Percentiles rank a stretch among this genome's conserved stretches.
Evolutionary conservation across 1,140 invertebrate species (phyloP).

Genomic region (Tetragnatha versicolor): DNA sequence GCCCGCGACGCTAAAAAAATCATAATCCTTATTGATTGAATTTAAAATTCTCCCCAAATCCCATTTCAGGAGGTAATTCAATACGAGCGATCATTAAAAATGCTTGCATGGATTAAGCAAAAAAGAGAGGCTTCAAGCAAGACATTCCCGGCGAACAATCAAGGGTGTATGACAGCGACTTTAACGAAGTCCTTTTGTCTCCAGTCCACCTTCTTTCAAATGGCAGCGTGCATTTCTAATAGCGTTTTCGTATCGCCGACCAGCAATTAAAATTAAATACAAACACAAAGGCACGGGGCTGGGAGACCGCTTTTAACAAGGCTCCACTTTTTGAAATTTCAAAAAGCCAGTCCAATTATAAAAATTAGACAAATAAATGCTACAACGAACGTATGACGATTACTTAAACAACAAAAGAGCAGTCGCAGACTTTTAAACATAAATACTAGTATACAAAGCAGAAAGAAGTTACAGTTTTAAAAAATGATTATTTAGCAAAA

Average conservation of each 20-base stretch:
- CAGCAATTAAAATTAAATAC: constrained; percentile 7
- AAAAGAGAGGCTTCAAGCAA: background rate
- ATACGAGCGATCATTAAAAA: constrained; percentile 15
- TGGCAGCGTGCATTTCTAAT: background rate
- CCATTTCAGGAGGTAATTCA: background rate
- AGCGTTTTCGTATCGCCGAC: background rate
- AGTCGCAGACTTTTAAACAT: too few relatives aligned
- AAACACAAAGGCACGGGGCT: too few relatives aligned
- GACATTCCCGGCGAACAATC: background rate
- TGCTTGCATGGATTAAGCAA: constrained; percentile 9
- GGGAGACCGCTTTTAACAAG: too few relatives aligned
- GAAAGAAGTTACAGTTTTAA: too few relatives aligned
- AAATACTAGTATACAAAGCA: too few relatives aligned
- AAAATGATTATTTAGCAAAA: too few relatives aligned
- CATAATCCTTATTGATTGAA: constrained; percentile 1
- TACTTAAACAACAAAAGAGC: too few relatives aligned
- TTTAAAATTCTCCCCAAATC: constrained; percentile 11
- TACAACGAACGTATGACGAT: too few relatives aligned
- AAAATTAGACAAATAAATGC: too few relatives aligned
- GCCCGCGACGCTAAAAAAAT: background rate
- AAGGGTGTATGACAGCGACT: too few relatives aligned
- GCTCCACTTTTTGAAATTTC: too few relatives aligned
- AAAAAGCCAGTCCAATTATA: too few relatives aligned
- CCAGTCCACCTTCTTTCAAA: background rate
- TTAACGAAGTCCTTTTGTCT: background rate